Evolutionary conservation across 2,888 invertebrate genomes (phyloP).

Genomic region (Drosophila putrida): DNA sequence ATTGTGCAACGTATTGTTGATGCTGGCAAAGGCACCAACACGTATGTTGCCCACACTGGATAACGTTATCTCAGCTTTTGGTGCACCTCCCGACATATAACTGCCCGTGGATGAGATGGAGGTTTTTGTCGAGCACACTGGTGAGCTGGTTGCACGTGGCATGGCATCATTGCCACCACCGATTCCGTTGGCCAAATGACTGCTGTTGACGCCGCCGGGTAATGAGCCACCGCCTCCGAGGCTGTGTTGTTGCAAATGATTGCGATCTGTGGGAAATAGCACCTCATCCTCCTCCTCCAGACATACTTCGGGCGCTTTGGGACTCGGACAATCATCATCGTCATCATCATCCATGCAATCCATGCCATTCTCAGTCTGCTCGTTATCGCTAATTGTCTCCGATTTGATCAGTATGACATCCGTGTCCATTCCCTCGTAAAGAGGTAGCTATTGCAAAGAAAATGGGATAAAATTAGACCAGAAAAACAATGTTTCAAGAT

Average conservation of each 20-base stretch:
- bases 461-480: neutral
- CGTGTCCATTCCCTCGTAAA: slow-evolving; percentile 82
- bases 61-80: slow-evolving; percentile 76
- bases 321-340: slow-evolving; percentile 84
- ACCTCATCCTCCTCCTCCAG: slow-evolving; percentile 84
- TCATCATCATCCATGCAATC: slow-evolving; percentile 80
- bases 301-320: slow-evolving; percentile 85
- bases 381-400: slow-evolving; percentile 85
- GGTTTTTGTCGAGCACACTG: slow-evolving; percentile 65
- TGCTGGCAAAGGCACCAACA: slow-evolving; percentile 81
- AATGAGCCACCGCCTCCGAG: slow-evolving; percentile 10
- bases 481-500: neutral
- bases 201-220: slow-evolving; percentile 20
- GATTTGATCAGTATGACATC: slow-evolving; percentile 85
- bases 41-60: slow-evolving; percentile 80
- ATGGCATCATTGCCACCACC: slow-evolving; percentile 38
- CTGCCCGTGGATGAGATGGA: slow-evolving; percentile 66
- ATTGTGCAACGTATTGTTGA: slow-evolving; percentile 75
- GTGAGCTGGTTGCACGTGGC: slow-evolving; percentile 63
- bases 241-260: slow-evolving; percentile 66
- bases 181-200: slow-evolving; percentile 19
- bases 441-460: slow-evolving; percentile 44
- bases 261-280: slow-evolving; percentile 80
- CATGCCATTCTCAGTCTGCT: slow-evolving; percentile 83
- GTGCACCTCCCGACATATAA: slow-evolving; percentile 51